Conservation (phyloP, 2,113 vertebrate genomes). For the Struthidea cinerea region DNA sequence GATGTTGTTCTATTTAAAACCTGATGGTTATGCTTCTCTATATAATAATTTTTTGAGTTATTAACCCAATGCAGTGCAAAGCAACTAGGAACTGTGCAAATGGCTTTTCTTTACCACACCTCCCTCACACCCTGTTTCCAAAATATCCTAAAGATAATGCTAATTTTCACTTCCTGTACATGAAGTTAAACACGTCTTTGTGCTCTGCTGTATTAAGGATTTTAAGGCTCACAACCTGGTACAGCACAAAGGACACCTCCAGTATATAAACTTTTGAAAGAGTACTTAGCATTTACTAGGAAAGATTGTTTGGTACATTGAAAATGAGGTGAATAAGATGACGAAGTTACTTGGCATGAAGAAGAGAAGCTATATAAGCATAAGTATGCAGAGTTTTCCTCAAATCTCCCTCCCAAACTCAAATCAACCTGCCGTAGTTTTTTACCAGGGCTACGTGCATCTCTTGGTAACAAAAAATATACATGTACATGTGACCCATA, state of each 20-base stretch:
- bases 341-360: not conserved
- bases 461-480: not conserved
- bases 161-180: not conserved
- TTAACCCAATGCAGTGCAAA: not conserved
- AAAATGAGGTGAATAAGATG: not conserved
- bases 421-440: not conserved
- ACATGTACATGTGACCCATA: accelerated
- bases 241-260: not conserved
- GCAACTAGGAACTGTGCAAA: not conserved
- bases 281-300: not conserved
- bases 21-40: not conserved
- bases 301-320: not conserved
- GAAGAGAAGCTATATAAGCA: not conserved
- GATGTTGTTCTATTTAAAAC: not conserved
- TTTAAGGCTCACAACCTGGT: not conserved
- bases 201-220: not conserved
- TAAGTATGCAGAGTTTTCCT: not conserved
- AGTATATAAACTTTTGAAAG: not conserved
- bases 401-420: not conserved
- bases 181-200: not conserved
- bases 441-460: not conserved
- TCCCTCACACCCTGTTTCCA: not conserved
- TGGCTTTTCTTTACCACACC: not conserved
- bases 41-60: not conserved
- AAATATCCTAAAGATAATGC: not conserved